Percentiles rank a stretch among this genome's conserved stretches.
Conservation (phyloP, 2,113 vertebrate species). For the Xiphophorus hellerii region DNA sequence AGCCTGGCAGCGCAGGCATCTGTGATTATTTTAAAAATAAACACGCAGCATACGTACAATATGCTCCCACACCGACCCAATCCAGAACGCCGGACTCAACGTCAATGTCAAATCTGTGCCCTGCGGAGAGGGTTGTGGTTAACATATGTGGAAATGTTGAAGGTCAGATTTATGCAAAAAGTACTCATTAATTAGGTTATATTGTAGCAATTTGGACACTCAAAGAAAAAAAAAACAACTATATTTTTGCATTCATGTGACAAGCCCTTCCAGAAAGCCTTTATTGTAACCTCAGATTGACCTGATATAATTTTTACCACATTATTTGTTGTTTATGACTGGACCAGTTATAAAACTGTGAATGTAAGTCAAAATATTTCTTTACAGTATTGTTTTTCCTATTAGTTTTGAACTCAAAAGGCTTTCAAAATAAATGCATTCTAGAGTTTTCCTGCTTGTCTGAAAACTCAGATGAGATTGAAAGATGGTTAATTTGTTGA, state of each 20-base stretch:
- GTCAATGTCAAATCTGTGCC: conserved; percentile 59
- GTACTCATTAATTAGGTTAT: conserved; percentile 19
- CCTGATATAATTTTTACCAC: not conserved
- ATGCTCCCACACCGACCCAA: conserved; percentile 62
- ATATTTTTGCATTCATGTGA: not conserved
- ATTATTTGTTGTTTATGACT: not conserved
- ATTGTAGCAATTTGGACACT: not conserved
- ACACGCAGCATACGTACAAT: conserved; percentile 70
- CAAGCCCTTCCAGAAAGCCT: not conserved
- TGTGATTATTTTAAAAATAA: conserved; percentile 73
- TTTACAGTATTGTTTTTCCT: not conserved
- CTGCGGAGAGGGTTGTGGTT: conserved; percentile 51
- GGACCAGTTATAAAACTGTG: not conserved
- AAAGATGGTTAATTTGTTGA: no score
- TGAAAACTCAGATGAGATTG: no score
- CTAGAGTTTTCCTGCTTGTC: no score
- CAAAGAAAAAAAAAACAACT: not conserved
- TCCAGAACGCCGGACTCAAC: conserved; percentile 52
- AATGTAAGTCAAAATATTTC: not conserved
- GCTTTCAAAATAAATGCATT: no score
- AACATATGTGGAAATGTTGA: conserved; percentile 59
- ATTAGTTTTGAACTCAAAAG: no score
- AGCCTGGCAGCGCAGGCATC: conserved; percentile 63
- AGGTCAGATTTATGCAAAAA: conserved; percentile 52
- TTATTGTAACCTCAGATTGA: not conserved